A percentile compares a stretch with the other conserved stretches of the same genome.
phyloP scores from a whole-genome alignment of 2,888 invertebrate genomes.

The Tribolium freemani region DNA sequence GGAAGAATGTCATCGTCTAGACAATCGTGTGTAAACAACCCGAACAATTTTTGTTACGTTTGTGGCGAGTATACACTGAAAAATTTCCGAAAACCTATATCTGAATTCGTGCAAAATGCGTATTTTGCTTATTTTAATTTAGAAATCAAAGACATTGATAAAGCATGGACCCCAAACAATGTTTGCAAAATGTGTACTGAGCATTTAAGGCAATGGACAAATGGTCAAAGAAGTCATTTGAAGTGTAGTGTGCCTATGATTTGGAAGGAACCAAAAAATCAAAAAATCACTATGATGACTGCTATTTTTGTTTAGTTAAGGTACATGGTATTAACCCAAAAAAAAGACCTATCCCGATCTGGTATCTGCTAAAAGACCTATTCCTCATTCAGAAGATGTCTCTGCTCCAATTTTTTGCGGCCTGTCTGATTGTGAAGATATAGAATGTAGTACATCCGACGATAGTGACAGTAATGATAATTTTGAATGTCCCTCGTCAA shows the following conservation, averaged over 20 bases:
- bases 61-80: too few relatives aligned
- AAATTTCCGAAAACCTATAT: too few relatives aligned
- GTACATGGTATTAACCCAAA: background rate
- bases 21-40: too few relatives aligned
- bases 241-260: slow-evolving; percentile 45
- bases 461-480: too few relatives aligned
- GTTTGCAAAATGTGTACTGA: background rate
- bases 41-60: too few relatives aligned
- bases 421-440: slow-evolving; percentile 1
- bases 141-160: background rate
- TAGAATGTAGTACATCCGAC: background rate
- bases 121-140: too few relatives aligned
- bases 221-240: slow-evolving; percentile 4
- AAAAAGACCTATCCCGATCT: too few relatives aligned
- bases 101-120: too few relatives aligned
- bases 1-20: too few relatives aligned
- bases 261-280: slow-evolving; percentile 45
- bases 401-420: background rate
- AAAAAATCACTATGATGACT: slow-evolving; percentile 45
- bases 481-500: too few relatives aligned
- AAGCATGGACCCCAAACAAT: background rate
- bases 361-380: too few relatives aligned
- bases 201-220: background rate
- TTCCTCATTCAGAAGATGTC: too few relatives aligned
- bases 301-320: slow-evolving; percentile 45